phyloP scores from a whole-genome alignment of 2,888 invertebrate genomes.

The Caprella mutica region DNA sequence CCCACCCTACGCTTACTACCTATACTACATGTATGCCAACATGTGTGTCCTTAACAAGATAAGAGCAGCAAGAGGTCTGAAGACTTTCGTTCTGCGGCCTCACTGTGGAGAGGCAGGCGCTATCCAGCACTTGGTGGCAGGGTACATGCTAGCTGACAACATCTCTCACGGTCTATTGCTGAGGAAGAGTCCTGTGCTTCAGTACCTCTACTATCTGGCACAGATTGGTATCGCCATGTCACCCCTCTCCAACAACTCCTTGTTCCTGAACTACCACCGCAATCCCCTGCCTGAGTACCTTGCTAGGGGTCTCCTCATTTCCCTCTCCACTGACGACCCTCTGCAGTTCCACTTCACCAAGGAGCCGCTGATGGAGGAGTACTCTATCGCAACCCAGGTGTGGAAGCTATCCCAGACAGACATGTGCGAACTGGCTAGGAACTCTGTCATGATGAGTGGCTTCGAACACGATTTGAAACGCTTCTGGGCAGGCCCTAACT shows the following conservation, averaged over 20 bases:
- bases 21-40: conserved; percentile 97
- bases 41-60: conserved; percentile 90
- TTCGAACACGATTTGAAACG: conserved; percentile 92
- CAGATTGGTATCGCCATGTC: conserved; percentile 96
- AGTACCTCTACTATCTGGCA: conserved; percentile 92
- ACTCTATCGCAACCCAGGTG: conserved; percentile 89
- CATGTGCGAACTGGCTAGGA: conserved; percentile 95
- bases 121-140: conserved; percentile 92
- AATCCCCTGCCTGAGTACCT: conserved; percentile 96
- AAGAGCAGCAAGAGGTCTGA: conserved; percentile 76
- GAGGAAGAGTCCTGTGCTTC: conserved; percentile 91
- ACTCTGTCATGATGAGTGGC: conserved; percentile 94
- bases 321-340: conserved; percentile 95
- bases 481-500: conserved; percentile 95
- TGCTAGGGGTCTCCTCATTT: conserved; percentile 82
- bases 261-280: conserved; percentile 96
- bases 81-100: conserved; percentile 87
- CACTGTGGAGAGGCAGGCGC: conserved; percentile 99
- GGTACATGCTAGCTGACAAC: conserved; percentile 93
- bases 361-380: conserved; percentile 99
- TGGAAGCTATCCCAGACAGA: conserved; percentile 98
- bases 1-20: conserved; percentile 95
- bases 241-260: conserved; percentile 92
- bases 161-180: conserved; percentile 93
- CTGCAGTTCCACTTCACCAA: conserved; percentile 99